phyloP scores from a whole-genome alignment of 2,888 invertebrate genomes.

The Trichopria drosophilae region DNA sequence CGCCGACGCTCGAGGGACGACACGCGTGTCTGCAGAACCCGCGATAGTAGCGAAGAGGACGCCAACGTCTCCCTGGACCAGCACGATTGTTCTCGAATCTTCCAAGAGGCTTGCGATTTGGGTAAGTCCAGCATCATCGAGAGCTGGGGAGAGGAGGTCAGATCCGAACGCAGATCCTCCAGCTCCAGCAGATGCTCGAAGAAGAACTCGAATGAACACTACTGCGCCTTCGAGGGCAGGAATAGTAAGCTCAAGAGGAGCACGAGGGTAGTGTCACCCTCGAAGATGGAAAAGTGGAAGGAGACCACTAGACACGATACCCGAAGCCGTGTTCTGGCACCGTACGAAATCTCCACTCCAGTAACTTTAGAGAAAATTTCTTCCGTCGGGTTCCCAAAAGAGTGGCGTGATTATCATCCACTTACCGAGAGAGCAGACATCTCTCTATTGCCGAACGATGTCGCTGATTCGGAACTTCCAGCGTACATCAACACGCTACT shows the following conservation, averaged over 20 bases:
- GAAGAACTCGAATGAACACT: conserved; percentile 10
- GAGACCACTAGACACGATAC: conserved; percentile 46
- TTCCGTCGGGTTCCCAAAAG: background rate
- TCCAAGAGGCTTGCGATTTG: conserved; percentile 31
- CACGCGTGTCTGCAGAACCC: conserved; percentile 34
- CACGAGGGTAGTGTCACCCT: conserved; percentile 47
- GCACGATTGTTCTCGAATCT: background rate
- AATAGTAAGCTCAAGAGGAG: conserved; percentile 43
- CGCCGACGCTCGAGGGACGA: conserved; percentile 45
- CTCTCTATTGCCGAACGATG: conserved; percentile 44
- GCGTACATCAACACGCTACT: conserved; percentile 68
- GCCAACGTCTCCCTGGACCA: conserved; percentile 15
- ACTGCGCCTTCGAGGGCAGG: conserved; percentile 16
- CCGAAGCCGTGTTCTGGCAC: conserved; percentile 45
- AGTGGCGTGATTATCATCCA: conserved; percentile 2
- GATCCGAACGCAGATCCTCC: conserved; percentile 35
- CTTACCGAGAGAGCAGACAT: conserved; percentile 27
- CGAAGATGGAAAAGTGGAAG: conserved; percentile 50
- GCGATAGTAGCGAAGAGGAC: conserved; percentile 25
- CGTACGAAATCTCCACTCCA: conserved; percentile 51
- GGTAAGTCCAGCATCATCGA: conserved; percentile 49
- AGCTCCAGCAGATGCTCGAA: conserved; percentile 38
- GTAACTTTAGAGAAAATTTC: conserved; percentile 46
- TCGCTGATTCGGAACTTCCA: conserved; percentile 63
- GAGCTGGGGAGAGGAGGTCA: conserved; percentile 45